Conservation (phyloP, 2,797 vertebrate species). For the Microchirus variegatus region DNA sequence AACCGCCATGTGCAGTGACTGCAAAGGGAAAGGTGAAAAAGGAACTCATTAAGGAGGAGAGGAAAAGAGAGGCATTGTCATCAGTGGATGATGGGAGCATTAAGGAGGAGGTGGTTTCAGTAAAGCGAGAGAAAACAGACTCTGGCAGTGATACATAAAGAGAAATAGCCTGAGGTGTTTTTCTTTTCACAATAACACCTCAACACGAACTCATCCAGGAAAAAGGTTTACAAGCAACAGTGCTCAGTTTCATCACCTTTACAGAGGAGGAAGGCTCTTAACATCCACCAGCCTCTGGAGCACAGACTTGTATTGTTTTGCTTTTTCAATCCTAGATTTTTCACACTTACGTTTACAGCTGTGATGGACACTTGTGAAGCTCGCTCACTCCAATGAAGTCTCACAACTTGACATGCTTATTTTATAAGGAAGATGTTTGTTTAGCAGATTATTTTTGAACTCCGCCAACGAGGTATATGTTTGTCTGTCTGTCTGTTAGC, state of each 20-base stretch:
- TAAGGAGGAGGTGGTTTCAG: slow-evolving; percentile 23
- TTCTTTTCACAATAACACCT: slow-evolving; percentile 3
- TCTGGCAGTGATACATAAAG: slow-evolving; percentile 28
- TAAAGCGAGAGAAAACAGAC: slow-evolving; percentile 64
- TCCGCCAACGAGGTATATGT: too few species aligned
- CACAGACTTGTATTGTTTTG: slow-evolving; percentile 21
- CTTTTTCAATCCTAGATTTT: slow-evolving; percentile 20
- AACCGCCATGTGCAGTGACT: slow-evolving; percentile 19
- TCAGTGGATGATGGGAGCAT: slow-evolving; percentile 26
- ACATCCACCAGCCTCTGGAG: slow-evolving; percentile 7
- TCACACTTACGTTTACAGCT: neutral
- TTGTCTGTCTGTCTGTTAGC: too few species aligned
- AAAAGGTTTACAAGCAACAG: slow-evolving; percentile 14
- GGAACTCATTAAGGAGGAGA: slow-evolving; percentile 52
- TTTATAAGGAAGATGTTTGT: neutral
- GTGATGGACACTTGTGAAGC: slow-evolving; percentile 3
- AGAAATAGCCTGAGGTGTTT: slow-evolving; percentile 53
- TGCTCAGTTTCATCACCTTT: slow-evolving; percentile 12
- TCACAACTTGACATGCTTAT: neutral
- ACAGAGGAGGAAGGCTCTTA: slow-evolving; percentile 2
- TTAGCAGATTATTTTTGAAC: neutral
- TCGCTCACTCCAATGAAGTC: neutral
- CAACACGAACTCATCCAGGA: slow-evolving; percentile 19
- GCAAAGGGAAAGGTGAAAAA: slow-evolving; percentile 61
- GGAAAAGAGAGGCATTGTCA: slow-evolving; percentile 48